Percentiles rank a stretch among this genome's conserved stretches.
Evolutionary conservation across 2,113 vertebrate genomes (phyloP).

Genomic region (Scomber scombrus): DNA sequence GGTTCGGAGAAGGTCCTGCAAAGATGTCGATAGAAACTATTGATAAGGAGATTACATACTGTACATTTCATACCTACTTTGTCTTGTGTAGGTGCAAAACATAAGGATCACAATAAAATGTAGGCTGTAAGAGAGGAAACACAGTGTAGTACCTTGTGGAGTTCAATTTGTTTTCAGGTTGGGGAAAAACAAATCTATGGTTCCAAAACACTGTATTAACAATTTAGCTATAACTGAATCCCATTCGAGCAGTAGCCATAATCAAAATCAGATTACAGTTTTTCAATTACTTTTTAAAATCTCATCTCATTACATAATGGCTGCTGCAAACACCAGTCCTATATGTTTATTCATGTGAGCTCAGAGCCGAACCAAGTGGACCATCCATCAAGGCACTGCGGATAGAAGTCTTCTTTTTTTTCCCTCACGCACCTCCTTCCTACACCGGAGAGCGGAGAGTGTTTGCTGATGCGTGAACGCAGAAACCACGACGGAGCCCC

Average conservation of each 20-base stretch:
- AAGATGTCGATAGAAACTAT: constrained; percentile 54
- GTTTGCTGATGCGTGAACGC: constrained; percentile 45
- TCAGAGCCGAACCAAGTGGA: constrained; percentile 54
- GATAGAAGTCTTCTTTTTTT: constrained; percentile 36
- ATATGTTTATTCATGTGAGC: constrained; percentile 73
- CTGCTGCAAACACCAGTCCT: constrained; percentile 31
- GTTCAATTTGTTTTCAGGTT: constrained; percentile 32
- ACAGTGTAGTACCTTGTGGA: constrained; percentile 11
- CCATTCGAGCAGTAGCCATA: constrained; percentile 29
- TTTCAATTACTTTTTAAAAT: constrained; percentile 39
- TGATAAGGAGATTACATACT: constrained; percentile 44
- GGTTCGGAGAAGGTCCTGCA: constrained; percentile 28
- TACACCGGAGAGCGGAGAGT: constrained; percentile 45
- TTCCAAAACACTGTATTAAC: constrained; percentile 41
- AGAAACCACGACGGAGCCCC: constrained; percentile 20
- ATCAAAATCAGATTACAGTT: constrained; percentile 52
- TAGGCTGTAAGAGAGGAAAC: constrained; percentile 8
- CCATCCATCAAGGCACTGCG: constrained; percentile 70
- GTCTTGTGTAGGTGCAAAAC: constrained; percentile 33
- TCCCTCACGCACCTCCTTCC: constrained; percentile 34
- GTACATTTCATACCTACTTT: constrained; percentile 33
- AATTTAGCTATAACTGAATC: constrained; percentile 30
- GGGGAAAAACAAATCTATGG: constrained; percentile 33
- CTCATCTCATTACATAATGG: constrained; percentile 46
- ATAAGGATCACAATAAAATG: constrained; percentile 29